phyloP scores from a whole-genome alignment of 1,140 invertebrate species.

The Drosophila grimshawi region DNA sequence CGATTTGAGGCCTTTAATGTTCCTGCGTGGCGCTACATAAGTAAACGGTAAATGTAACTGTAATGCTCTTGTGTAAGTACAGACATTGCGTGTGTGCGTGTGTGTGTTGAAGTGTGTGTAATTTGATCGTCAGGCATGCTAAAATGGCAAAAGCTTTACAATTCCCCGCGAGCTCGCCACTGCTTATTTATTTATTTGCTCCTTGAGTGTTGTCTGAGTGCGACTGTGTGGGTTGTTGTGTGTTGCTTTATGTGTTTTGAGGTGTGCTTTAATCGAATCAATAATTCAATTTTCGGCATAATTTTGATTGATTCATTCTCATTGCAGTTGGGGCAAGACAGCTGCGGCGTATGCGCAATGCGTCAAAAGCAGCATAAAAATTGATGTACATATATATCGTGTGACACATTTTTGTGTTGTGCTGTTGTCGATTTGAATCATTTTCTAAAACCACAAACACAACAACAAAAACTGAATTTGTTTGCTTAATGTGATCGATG shows the following conservation, averaged over 20 bases:
- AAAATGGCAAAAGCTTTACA: slow-evolving; percentile 64
- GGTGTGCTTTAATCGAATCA: slow-evolving; percentile 63
- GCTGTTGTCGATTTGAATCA: slow-evolving; percentile 66
- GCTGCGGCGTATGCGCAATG: slow-evolving; percentile 43
- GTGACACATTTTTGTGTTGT: slow-evolving; percentile 47
- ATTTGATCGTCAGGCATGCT: slow-evolving; percentile 64
- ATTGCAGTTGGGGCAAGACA: slow-evolving; percentile 29
- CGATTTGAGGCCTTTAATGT: slow-evolving; percentile 76
- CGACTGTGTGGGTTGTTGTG: slow-evolving; percentile 8
- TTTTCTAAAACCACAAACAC: slow-evolving; percentile 49
- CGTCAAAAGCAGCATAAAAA: slow-evolving; percentile 20
- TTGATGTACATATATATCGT: slow-evolving; percentile 40
- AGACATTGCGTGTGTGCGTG: neutral
- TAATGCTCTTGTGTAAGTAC: slow-evolving; percentile 38
- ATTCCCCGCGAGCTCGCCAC: slow-evolving; percentile 38
- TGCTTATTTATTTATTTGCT: slow-evolving; percentile 60
- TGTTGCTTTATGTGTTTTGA: slow-evolving; percentile 10
- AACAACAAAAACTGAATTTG: slow-evolving; percentile 49
- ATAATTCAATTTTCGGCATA: slow-evolving; percentile 78
- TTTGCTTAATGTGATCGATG: slow-evolving; percentile 79
- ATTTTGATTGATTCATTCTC: slow-evolving; percentile 72
- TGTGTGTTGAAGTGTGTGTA: slow-evolving; percentile 50
- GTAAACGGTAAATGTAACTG: slow-evolving; percentile 58
- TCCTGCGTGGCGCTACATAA: slow-evolving; percentile 71
- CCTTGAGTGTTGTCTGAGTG: slow-evolving; percentile 22